Conservation (phyloP, 2,888 invertebrate species). For the Polymixis lichenea region DNA sequence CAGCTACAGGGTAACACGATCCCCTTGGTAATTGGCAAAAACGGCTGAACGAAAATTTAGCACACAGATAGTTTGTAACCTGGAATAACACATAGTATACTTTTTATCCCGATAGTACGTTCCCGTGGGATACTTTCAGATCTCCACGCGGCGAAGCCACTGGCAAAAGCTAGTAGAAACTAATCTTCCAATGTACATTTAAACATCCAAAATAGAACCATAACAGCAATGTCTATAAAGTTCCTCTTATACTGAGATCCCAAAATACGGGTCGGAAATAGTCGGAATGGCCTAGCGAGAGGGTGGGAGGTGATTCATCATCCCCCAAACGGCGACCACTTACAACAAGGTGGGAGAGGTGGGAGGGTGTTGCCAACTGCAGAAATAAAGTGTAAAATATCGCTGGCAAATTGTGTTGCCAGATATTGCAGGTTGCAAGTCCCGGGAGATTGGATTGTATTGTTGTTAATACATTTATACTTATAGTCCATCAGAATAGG, state of each 20-base stretch:
- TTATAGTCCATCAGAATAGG: neutral
- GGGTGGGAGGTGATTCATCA: slow-evolving; percentile 25
- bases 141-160: too few relatives aligned
- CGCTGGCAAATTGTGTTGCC: slow-evolving; percentile 10
- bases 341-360: slow-evolving; percentile 13
- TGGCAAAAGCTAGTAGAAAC: neutral
- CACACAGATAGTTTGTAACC: too few relatives aligned
- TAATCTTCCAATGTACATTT: neutral
- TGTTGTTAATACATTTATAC: neutral
- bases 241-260: slow-evolving; percentile 25
- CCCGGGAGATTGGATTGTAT: neutral
- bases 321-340: slow-evolving; percentile 19
- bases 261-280: slow-evolving; percentile 42
- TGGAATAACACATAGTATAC: too few relatives aligned
- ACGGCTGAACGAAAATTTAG: too few relatives aligned
- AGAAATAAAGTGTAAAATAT: slow-evolving; percentile 49
- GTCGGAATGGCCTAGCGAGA: neutral
- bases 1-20: too few relatives aligned
- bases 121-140: too few relatives aligned
- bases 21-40: too few relatives aligned
- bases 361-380: slow-evolving; percentile 45
- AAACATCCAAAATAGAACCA: slow-evolving; percentile 2
- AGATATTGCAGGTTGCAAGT: neutral
- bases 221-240: slow-evolving; percentile 28
- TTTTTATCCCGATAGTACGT: too few relatives aligned